These are phyloP conservation scores for Spicauda simplicius DNA, from an alignment of 2,888 invertebrate species.

Conservation along the genomic window DNA sequence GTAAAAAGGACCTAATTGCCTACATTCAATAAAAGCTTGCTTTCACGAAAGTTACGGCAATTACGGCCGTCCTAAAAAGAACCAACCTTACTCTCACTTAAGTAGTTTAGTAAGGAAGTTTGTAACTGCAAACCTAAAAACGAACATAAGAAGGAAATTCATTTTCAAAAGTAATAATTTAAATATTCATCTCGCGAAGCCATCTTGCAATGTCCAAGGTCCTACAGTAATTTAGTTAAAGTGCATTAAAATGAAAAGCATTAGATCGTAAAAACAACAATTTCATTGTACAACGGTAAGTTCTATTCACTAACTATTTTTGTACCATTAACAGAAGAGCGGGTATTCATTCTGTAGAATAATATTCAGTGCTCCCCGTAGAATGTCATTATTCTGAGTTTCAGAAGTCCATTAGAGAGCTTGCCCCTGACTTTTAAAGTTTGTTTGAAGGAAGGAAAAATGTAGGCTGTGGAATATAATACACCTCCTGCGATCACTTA, in stretches of 20 bases:
- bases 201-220: neutral
- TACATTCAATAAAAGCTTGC: too few species aligned
- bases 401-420: conserved; percentile 10
- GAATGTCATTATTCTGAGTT: conserved; percentile 11
- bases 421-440: conserved; percentile 17
- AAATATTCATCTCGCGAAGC: neutral
- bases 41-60: too few species aligned
- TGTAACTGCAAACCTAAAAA: too few species aligned
- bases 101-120: too few species aligned
- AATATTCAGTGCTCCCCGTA: neutral
- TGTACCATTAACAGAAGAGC: conserved; percentile 11
- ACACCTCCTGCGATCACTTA: neutral
- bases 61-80: too few species aligned
- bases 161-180: neutral
- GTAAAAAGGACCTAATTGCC: too few species aligned
- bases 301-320: neutral
- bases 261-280: neutral
- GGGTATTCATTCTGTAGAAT: neutral
- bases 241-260: neutral
- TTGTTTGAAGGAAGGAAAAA: conserved; percentile 12
- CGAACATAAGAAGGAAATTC: too few species aligned
- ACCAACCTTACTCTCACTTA: too few species aligned
- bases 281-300: neutral
- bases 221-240: neutral
- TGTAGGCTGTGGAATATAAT: neutral